Conservation (phyloP, 2,888 invertebrate species). For the Rambutsinella grinnellia region DNA sequence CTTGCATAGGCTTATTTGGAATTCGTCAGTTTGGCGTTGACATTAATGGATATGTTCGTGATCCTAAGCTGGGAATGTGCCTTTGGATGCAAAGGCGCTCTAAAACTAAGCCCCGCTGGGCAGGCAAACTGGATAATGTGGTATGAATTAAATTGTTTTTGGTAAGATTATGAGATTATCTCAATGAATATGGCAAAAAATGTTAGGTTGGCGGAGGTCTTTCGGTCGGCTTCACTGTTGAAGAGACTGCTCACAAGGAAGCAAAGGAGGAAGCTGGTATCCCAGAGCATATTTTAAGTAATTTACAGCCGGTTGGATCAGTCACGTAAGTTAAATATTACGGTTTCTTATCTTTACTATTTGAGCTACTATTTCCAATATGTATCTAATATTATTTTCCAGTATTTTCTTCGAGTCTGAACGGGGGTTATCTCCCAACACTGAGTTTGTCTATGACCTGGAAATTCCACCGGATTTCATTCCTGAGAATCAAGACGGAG, state of each 20-base stretch:
- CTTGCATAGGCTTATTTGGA: constrained; percentile 81
- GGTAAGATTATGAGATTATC: no score
- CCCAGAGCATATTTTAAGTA: constrained; percentile 81
- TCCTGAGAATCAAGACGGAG: constrained; percentile 94
- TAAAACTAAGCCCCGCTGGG: constrained; percentile 94
- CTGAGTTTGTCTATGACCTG: constrained; percentile 93
- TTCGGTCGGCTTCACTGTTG: constrained; percentile 85
- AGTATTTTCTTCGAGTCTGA: constrained; percentile 94
- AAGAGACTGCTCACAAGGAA: constrained; percentile 93
- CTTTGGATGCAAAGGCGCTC: constrained; percentile 95
- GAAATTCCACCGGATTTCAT: constrained; percentile 90
- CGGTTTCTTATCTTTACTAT: no score
- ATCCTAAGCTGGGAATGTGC: constrained; percentile 87
- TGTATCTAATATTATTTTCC: no score
- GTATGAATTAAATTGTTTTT: no score
- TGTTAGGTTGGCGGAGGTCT: constrained; percentile 89
- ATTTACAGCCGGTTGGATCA: constrained; percentile 82
- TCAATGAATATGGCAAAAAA: no score
- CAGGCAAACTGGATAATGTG: constrained; percentile 96
- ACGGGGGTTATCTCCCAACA: constrained; percentile 92
- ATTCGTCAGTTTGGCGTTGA: constrained; percentile 95
- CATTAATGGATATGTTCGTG: constrained; percentile 91
- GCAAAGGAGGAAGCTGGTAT: constrained; percentile 95
- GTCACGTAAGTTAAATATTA: constrained; percentile 82
- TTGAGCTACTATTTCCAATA: no score